Evolutionary conservation across 2,888 invertebrate genomes (phyloP).

Genomic region (Drosophila cracens): DNA sequence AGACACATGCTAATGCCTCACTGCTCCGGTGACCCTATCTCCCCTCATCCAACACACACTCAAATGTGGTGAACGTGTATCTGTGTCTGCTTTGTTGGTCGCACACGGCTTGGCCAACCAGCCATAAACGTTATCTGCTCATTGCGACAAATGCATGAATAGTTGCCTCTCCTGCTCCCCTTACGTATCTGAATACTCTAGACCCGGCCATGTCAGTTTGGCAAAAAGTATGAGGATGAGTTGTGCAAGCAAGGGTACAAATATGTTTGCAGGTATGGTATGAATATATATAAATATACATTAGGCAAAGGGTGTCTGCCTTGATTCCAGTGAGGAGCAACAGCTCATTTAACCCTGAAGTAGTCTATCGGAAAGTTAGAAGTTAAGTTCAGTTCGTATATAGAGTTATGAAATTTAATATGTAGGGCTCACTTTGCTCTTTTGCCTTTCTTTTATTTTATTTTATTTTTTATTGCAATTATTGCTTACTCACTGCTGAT

Average conservation of each 20-base stretch:
- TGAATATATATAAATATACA: background rate
- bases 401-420: background rate
- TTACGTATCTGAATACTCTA: constrained; percentile 41
- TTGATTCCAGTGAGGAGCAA: background rate
- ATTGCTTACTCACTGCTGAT: background rate
- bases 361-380: constrained; percentile 3
- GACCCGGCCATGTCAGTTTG: constrained; percentile 9
- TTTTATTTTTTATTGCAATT: background rate
- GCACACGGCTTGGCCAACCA: constrained; percentile 62
- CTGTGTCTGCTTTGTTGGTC: constrained; percentile 33
- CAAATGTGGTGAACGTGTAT: constrained; percentile 20
- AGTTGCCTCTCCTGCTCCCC: constrained; percentile 44
- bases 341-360: constrained; percentile 9
- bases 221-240: constrained; percentile 1
- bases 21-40: constrained; percentile 25
- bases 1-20: constrained; percentile 77
- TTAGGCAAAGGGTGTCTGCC: constrained; percentile 2
- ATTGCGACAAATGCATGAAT: constrained; percentile 75
- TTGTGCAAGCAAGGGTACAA: background rate
- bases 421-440: no score
- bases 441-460: background rate
- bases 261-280: background rate
- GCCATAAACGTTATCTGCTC: constrained; percentile 76
- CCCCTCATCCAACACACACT: background rate
- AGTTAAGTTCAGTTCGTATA: background rate